Conservation (phyloP, 2,797 vertebrate species). For the Morus bassanus region DNA sequence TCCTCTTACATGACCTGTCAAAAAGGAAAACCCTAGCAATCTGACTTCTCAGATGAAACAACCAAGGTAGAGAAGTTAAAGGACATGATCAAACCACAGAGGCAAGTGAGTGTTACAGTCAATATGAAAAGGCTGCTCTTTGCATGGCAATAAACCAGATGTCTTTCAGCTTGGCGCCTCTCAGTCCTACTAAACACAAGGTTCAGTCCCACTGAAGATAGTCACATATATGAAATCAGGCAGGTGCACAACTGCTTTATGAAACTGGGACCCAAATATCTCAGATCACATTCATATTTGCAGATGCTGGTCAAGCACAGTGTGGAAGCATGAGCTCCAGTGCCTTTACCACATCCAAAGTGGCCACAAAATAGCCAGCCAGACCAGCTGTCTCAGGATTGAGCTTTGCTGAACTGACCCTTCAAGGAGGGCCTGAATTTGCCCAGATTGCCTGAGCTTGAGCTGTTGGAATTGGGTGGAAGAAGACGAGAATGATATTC, state of each 20-base stretch:
- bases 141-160: not conserved
- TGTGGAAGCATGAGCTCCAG: not conserved
- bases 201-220: not conserved
- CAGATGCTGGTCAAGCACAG: not conserved
- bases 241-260: not conserved
- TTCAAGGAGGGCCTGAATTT: not conserved
- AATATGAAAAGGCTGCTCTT: not conserved
- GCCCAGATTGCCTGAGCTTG: not conserved
- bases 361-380: not conserved
- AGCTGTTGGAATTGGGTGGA: not conserved
- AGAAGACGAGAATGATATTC: not conserved
- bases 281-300: not conserved
- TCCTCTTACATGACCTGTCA: not conserved
- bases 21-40: conserved; percentile 4
- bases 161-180: not conserved
- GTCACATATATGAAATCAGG: not conserved
- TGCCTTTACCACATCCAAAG: not conserved
- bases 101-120: not conserved
- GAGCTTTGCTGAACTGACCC: not conserved
- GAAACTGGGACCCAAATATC: not conserved
- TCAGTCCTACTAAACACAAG: not conserved
- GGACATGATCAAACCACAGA: not conserved
- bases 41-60: not conserved
- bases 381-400: not conserved
- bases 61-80: not conserved